These are phyloP conservation scores for Drosophila ambigua DNA, from an alignment of 1,140 invertebrate species.

Conservation along the genomic window DNA sequence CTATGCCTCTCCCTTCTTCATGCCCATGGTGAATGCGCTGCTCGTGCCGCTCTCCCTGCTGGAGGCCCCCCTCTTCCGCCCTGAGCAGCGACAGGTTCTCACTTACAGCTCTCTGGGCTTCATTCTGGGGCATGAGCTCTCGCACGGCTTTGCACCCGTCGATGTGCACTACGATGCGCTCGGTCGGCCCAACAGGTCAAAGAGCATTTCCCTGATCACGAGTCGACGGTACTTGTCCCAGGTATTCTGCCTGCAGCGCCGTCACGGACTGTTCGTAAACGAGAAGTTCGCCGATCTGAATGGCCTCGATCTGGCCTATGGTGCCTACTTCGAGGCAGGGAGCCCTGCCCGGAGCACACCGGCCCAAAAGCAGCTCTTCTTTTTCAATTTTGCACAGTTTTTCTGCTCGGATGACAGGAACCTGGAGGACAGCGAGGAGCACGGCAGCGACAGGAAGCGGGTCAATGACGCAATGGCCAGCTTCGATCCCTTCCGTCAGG, in stretches of 20 bases:
- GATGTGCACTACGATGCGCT: not conserved
- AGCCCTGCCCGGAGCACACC: not conserved
- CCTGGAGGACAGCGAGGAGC: not conserved
- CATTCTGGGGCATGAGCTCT: conserved; percentile 55
- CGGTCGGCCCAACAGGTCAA: not conserved
- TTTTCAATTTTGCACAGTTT: conserved; percentile 55
- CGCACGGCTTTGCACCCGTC: conserved; percentile 47
- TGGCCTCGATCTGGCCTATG: conserved; percentile 46
- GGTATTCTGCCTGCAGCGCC: not conserved
- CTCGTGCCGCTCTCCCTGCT: conserved; percentile 53
- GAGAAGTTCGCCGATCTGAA: conserved; percentile 56
- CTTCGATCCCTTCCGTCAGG: conserved; percentile 14
- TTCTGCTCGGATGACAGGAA: conserved; percentile 33
- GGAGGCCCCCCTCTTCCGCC: conserved; percentile 21
- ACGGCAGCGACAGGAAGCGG: conserved; percentile 40
- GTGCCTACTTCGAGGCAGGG: conserved; percentile 7
- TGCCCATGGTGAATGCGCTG: conserved; percentile 25
- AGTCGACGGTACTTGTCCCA: conserved; percentile 1
- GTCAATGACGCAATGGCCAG: conserved; percentile 52
- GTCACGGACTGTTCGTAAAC: not conserved
- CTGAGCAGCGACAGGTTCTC: conserved; percentile 16
- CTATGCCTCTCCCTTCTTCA: conserved; percentile 50
- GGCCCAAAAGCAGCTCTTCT: conserved; percentile 26
- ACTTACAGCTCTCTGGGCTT: conserved; percentile 55
- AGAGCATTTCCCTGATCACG: rapidly evolving